Base-by-base conservation (phyloP, 2,797 vertebrate genomes). In the Falco columbarius region DNA sequence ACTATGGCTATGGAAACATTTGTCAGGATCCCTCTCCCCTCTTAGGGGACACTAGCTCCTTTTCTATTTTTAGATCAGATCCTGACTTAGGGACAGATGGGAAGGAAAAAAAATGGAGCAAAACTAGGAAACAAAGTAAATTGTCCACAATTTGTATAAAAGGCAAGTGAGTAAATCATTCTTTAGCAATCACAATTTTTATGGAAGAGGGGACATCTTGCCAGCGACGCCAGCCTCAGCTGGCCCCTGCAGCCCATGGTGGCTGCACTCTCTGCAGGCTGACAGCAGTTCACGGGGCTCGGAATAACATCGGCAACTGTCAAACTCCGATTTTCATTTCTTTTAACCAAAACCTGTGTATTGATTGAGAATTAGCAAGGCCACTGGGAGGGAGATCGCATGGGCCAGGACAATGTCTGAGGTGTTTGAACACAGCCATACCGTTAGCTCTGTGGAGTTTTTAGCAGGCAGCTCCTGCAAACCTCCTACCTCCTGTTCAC, bases 401-500 rank as follows among this genome's bases (percentile, higher is more conserved):
- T 0, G 26, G 44, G 24, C 19, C 32, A 34, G 49, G 54, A 20
- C 1, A 1, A 2, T 0, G 11, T 2, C 12, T 29, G 47, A 79
- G 63, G 38, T 8, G 14, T 5, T 36, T 1, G 30, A 26, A 5
- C 3, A 0, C 30, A 26, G 47, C 36, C 4, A 1, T 10, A 0
- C 30, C 1, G 1, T 61, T 75, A 3, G 20, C 19, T 42, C 17
- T 0, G 3, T 2, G 6, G 14, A 30, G 5, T 0, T 61, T 30
- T 32, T 51, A 77, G 49, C 47, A 42, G 51, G 32, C 29, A 20
- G 44, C 32, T 77, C 73, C n/a, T 47, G 20, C 29, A 36, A 75
- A 58, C 12, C 32, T 88, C 42, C 85, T 88, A 6, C 7, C 6
- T 19, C 34, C 36, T 56, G 17, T 32, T 80, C 21, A 1, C 15